These are phyloP conservation scores for Whitmania pigra DNA, from an alignment of 1,140 invertebrate genomes.

Conservation along the genomic window DNA sequence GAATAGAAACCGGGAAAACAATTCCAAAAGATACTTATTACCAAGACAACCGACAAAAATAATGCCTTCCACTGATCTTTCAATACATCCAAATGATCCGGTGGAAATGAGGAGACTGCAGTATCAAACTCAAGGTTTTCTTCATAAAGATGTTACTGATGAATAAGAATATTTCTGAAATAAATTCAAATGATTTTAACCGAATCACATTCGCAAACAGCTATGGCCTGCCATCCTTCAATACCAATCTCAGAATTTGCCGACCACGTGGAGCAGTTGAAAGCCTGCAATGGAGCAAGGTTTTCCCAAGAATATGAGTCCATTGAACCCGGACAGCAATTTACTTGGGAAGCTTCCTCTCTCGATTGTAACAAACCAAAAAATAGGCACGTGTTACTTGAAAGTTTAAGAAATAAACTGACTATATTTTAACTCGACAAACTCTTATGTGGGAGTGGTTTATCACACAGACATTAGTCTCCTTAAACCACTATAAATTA, in stretches of 20 bases:
- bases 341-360: constrained; percentile 98
- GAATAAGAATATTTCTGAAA: too few relatives aligned
- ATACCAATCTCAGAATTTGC: constrained; percentile 83
- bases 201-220: constrained; percentile 23
- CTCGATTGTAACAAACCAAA: constrained; percentile 96
- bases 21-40: not conserved
- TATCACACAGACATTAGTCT: too few relatives aligned
- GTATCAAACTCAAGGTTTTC: constrained; percentile 75
- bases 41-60: constrained; percentile 31
- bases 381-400: constrained; percentile 51
- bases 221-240: constrained; percentile 65
- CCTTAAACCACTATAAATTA: too few relatives aligned
- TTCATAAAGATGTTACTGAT: not conserved
- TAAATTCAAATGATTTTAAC: too few relatives aligned
- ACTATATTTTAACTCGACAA: not conserved
- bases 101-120: constrained; percentile 88
- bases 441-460: too few relatives aligned
- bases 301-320: constrained; percentile 60
- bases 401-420: not conserved
- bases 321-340: constrained; percentile 96
- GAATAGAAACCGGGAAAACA: constrained; percentile 10
- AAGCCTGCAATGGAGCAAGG: constrained; percentile 88
- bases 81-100: constrained; percentile 63
- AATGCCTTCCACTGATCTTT: constrained; percentile 33
- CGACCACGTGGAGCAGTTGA: constrained; percentile 87